phyloP scores from a whole-genome alignment of 1,140 invertebrate genomes.

The Scylla paramamosain region DNA sequence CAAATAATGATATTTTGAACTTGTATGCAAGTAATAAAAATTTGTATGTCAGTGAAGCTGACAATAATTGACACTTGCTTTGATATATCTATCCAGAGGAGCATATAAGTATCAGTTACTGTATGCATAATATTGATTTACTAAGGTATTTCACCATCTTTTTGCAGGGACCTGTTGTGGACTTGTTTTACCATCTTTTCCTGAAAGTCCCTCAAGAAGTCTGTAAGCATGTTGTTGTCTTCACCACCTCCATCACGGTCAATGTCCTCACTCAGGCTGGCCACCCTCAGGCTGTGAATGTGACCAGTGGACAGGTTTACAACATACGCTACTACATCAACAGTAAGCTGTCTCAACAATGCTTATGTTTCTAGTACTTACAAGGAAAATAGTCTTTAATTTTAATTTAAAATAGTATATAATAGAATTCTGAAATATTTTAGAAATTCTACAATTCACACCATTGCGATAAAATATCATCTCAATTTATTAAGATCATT shows the following conservation, averaged over 20 bases:
- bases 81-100: not conserved
- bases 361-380: no score
- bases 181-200: conserved; percentile 69
- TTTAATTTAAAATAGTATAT: no score
- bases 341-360: not conserved
- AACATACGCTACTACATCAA: not conserved
- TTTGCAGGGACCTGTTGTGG: conserved; percentile 55
- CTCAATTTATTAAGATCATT: no score
- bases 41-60: not conserved
- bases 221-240: conserved; percentile 69
- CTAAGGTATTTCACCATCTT: conserved; percentile 5
- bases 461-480: no score
- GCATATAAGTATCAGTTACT: not conserved
- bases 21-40: not conserved
- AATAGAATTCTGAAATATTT: no score
- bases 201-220: conserved; percentile 67
- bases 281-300: conserved; percentile 59
- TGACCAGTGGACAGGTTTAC: not conserved
- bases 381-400: no score
- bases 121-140: not conserved
- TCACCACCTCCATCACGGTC: conserved; percentile 70
- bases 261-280: conserved; percentile 69
- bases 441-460: no score
- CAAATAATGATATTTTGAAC: not conserved
- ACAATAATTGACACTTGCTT: not conserved